Evolutionary conservation across 2,113 vertebrate genomes (phyloP).

Genomic region (Poicephalus gulielmi): DNA sequence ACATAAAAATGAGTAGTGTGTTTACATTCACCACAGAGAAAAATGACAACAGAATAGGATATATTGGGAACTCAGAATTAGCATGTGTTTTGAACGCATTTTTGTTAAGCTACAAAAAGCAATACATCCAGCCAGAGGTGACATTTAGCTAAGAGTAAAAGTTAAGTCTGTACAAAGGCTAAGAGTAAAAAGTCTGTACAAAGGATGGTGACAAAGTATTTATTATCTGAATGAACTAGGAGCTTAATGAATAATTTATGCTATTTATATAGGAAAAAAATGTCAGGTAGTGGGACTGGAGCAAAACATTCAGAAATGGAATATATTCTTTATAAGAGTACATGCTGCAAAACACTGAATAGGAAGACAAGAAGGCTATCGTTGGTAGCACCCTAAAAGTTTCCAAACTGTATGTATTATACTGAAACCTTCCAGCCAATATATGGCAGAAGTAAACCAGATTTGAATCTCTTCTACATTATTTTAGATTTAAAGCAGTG

Average conservation of each 20-base stretch:
- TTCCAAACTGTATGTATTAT: background rate
- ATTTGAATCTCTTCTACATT: background rate
- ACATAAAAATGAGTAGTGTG: background rate
- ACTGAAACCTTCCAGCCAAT: background rate
- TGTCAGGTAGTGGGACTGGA: background rate
- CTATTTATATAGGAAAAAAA: background rate
- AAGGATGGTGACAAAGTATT: background rate
- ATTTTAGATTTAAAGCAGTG: background rate
- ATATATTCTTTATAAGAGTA: background rate
- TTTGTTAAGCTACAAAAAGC: background rate
- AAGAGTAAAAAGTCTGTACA: background rate
- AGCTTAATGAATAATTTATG: background rate
- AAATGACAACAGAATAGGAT: background rate
- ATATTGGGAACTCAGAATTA: background rate
- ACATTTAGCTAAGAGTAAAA: background rate
- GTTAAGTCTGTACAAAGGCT: background rate
- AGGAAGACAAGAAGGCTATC: background rate
- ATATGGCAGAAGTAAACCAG: background rate
- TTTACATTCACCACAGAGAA: background rate
- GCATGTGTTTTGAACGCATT: background rate
- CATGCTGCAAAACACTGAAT: background rate
- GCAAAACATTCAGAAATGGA: background rate
- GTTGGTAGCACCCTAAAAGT: background rate
- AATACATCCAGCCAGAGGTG: background rate
- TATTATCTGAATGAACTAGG: background rate